These are phyloP conservation scores for Dryomyza anilis DNA, from an alignment of 2,888 invertebrate species.

Conservation along the genomic window DNA sequence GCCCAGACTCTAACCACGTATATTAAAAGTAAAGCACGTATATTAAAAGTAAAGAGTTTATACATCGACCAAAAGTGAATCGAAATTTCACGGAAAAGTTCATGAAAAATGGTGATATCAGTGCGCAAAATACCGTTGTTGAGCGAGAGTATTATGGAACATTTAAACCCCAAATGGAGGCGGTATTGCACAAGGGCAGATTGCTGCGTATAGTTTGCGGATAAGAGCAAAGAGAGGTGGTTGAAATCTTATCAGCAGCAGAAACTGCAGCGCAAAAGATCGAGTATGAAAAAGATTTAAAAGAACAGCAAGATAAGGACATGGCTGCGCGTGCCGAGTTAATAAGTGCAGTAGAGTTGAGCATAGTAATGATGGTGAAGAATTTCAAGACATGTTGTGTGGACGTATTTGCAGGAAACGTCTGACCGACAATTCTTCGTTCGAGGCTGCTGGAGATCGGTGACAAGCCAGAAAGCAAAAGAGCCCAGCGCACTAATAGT, in stretches of 20 bases:
- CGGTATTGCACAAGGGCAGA: constrained; percentile 19
- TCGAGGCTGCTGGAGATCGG: neutral
- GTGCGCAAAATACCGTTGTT: no score
- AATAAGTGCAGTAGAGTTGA: constrained; percentile 19
- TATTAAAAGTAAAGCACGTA: no score
- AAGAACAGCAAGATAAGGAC: no score
- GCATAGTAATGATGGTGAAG: constrained; percentile 20
- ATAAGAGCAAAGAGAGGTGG: neutral
- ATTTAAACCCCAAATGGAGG: no score
- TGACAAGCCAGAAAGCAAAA: neutral
- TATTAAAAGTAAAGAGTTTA: no score
- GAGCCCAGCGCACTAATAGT: neutral
- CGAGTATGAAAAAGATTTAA: constrained; percentile 26
- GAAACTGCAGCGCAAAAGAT: constrained; percentile 7
- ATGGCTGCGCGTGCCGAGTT: constrained; percentile 18
- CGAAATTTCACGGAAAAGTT: no score
- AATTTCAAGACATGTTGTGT: constrained; percentile 26
- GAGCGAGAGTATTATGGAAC: no score
- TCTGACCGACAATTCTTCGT: neutral
- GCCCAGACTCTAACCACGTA: no score
- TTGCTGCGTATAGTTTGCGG: constrained; percentile 8
- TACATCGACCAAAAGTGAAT: no score
- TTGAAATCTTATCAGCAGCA: neutral
- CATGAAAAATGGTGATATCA: no score
- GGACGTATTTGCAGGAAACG: no score